phyloP scores from a whole-genome alignment of 64 coral and sea anemone species.

The Montipora sp. region DNA sequence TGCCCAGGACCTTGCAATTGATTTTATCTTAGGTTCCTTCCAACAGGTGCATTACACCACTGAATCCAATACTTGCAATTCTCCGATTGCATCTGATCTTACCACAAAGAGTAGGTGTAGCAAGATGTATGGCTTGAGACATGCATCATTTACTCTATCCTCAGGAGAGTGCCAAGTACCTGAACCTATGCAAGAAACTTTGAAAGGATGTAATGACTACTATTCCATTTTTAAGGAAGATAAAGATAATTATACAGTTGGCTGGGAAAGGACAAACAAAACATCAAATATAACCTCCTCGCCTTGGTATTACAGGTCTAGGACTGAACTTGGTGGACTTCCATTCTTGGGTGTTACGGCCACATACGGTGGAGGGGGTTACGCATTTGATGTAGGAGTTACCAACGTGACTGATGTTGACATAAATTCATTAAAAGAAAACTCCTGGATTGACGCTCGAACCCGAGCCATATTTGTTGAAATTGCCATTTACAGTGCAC shows the following conservation, averaged over 20 bases:
- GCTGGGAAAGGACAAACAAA: conserved; percentile 32
- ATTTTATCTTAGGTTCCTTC: too few relatives aligned
- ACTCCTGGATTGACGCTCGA: conserved; percentile 77
- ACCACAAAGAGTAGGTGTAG: too few relatives aligned
- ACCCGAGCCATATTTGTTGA: conserved; percentile 89
- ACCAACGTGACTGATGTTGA: background rate
- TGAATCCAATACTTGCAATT: too few relatives aligned
- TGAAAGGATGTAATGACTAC: conserved; percentile 50
- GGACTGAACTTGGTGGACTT: conserved; percentile 30
- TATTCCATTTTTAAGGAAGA: conserved; percentile 75
- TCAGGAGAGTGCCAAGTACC: conserved; percentile 46
- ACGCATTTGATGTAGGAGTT: conserved; percentile 30
- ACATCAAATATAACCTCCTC: background rate
- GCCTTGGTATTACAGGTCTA: conserved; percentile 64
- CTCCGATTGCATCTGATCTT: too few relatives aligned
- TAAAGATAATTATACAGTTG: conserved; percentile 43
- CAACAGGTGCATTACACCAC: too few relatives aligned
- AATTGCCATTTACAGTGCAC: conserved; percentile 84
- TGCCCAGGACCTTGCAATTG: too few relatives aligned
- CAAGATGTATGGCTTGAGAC: too few relatives aligned
- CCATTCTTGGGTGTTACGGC: conserved; percentile 52
- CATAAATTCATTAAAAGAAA: conserved; percentile 52
- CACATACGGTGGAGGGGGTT: conserved; percentile 76
- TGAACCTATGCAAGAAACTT: conserved; percentile 4
- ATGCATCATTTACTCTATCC: background rate